Evolutionary conservation across 1,140 invertebrate genomes (phyloP).

Genomic region (Amphibalanus amphitrite): DNA sequence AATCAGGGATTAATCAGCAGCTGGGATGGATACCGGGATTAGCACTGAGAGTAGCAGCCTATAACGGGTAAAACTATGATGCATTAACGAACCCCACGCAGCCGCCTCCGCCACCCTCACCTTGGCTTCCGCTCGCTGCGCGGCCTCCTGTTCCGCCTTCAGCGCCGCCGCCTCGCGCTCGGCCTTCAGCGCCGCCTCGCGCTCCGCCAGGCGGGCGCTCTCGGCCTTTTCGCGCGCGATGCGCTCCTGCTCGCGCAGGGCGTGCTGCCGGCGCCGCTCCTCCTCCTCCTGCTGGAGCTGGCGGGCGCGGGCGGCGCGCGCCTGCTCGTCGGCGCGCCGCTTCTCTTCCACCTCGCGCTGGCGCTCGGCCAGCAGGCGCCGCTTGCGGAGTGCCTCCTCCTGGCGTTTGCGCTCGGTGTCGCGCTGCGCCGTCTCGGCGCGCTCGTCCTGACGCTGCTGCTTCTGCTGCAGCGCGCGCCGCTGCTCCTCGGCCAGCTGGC

Average conservation of each 20-base stretch:
- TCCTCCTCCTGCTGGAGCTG: slow-evolving; percentile 14
- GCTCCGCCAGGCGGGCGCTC: slow-evolving; percentile 8
- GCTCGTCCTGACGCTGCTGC: neutral
- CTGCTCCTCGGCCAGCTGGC: neutral
- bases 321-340: slow-evolving; percentile 12
- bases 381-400: neutral
- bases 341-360: slow-evolving; percentile 14
- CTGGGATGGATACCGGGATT: no score
- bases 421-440: neutral
- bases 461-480: neutral
- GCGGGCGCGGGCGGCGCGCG: slow-evolving; percentile 9
- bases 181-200: slow-evolving; percentile 7
- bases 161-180: slow-evolving; percentile 5
- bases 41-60: no score
- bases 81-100: no score
- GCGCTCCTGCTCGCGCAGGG: slow-evolving; percentile 12
- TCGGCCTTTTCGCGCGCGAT: slow-evolving; percentile 14
- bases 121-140: neutral
- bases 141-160: neutral
- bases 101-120: no score
- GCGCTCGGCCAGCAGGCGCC: slow-evolving; percentile 8
- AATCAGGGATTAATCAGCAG: no score
- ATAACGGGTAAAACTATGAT: no score
- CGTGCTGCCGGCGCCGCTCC: slow-evolving; percentile 10
- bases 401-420: neutral